phyloP scores from a whole-genome alignment of 2,797 vertebrate genomes.

The Leucoraja ocellata region DNA sequence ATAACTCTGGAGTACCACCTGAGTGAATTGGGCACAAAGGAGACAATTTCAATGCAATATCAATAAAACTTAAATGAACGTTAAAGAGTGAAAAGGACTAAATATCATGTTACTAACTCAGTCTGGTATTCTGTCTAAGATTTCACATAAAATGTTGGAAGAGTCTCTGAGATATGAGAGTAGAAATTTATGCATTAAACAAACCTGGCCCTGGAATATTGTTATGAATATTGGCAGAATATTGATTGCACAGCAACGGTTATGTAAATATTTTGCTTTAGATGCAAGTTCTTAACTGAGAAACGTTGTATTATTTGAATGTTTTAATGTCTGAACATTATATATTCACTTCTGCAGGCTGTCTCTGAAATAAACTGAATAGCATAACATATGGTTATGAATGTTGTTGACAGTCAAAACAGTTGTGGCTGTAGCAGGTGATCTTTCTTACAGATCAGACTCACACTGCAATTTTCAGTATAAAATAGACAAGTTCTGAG shows the following conservation, averaged over 20 bases:
- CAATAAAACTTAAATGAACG: background rate
- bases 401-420: constrained; percentile 30
- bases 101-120: background rate
- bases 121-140: background rate
- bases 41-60: background rate
- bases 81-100: background rate
- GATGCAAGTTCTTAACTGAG: background rate
- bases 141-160: background rate
- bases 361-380: constrained; percentile 18
- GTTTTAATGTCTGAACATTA: background rate
- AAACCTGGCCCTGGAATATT: background rate
- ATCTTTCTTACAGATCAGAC: constrained; percentile 26
- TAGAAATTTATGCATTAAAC: background rate
- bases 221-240: background rate
- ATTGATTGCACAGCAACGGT: background rate
- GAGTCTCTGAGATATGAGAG: background rate
- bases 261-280: background rate
- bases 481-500: background rate
- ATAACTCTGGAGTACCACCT: background rate
- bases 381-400: constrained; percentile 30
- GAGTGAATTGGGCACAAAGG: background rate
- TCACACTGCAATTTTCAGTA: constrained; percentile 3
- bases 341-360: background rate
- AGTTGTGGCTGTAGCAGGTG: constrained; percentile 11
- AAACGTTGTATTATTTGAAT: background rate